Evolutionary conservation across 1,140 invertebrate species (phyloP), one percentile per base, ranked within the genome.

Genomic region (Penaeus chinensis): DNA sequence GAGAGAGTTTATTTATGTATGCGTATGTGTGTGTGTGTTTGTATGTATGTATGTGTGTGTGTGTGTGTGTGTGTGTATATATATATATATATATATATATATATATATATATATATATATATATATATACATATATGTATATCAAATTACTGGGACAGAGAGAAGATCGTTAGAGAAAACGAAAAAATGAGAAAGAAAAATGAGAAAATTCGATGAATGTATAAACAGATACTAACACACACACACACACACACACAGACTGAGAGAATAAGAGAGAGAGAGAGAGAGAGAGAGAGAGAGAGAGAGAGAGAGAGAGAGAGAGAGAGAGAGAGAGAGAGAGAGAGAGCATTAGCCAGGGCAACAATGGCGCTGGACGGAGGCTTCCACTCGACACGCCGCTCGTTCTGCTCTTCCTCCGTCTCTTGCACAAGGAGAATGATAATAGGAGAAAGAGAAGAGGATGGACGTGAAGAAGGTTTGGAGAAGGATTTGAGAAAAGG

Each of bases 131-230:
- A 32, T 81, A 27, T 80, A 19, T 37, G 42, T 85, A 47, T 24
- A 88, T 74, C 22, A 80, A 13, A 63, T 91, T 91, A 61, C 90
- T 91, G 85, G 90, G 91, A 85, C 90, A 91, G 87, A 86, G 84
- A 79, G 81, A 89, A 69, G 71, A 19, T 32, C 37, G 61, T 63
- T 37, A 61, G 42, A 54, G 80, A 78, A 47, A 76, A 47, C 18
- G 54, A 88, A 54, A 88, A 69, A 76, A 69, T 85, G 78, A 85
- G 80, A 88, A 69, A 76, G 65, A 89, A 89, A 84, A 62, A 61
- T 16, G 60, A 62, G 47, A 62, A 61, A 63, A 54, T 24, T 22
- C n/a, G 80, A 82, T 22, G 42, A n/a, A 82, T n/a, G 63, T 47
- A 63, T n/a, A 82, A 19, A 62, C 74, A 37, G 74, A 66, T n/a